Evolutionary conservation across 1,140 invertebrate genomes (phyloP).

Genomic region (Conus ventricosus): DNA sequence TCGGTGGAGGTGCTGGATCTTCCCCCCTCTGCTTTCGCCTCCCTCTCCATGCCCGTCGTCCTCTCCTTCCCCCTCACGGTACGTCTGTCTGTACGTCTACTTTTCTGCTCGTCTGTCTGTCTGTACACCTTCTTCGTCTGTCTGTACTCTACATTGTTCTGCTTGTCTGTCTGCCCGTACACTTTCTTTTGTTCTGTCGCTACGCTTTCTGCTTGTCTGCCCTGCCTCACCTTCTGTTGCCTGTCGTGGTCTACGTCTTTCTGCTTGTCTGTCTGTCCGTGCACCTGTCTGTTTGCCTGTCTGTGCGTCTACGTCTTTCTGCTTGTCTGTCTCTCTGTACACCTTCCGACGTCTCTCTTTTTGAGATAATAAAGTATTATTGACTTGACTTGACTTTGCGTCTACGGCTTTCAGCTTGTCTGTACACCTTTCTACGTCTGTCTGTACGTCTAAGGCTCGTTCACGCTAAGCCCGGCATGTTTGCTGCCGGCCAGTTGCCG

Average conservation of each 20-base stretch:
- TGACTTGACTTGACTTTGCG: too few relatives aligned
- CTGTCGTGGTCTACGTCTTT: neutral
- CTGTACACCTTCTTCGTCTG: neutral
- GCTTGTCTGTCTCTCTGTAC: too few relatives aligned
- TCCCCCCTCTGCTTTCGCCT: conserved; percentile 34
- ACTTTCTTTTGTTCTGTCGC: neutral
- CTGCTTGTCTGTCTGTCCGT: neutral
- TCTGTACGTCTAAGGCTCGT: too few relatives aligned
- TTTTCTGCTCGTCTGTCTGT: conserved; percentile 4
- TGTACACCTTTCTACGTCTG: too few relatives aligned
- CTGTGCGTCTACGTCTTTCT: too few relatives aligned
- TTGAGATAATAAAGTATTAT: too few relatives aligned
- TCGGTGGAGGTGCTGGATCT: conserved; percentile 47
- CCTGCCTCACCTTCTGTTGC: too few relatives aligned
- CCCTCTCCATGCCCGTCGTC: conserved; percentile 38
- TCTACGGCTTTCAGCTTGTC: too few relatives aligned
- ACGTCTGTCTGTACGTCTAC: neutral
- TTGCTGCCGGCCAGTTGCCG: too few relatives aligned
- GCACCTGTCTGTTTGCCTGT: neutral
- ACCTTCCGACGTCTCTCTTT: too few relatives aligned
- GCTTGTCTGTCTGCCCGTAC: neutral
- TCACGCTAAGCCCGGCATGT: too few relatives aligned
- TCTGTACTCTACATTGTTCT: neutral
- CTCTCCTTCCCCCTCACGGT: conserved; percentile 52
- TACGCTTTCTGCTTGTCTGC: neutral